phyloP scores from a whole-genome alignment of 35 echinoderm and acorn worm species.

The Anneissia japonica region DNA sequence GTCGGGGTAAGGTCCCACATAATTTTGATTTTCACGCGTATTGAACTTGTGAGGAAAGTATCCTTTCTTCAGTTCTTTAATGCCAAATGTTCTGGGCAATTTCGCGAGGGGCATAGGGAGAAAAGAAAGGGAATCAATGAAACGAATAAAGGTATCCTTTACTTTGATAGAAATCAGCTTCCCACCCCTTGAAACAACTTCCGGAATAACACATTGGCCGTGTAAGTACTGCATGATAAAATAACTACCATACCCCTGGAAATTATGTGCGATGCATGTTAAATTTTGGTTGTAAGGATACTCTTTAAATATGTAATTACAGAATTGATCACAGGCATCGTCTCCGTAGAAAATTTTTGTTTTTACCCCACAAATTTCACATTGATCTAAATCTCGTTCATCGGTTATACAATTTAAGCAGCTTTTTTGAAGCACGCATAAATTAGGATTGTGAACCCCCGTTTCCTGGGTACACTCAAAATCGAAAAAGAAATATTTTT shows the following conservation, averaged over 20 bases:
- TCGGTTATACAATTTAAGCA: not conserved
- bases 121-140: conserved; percentile 35
- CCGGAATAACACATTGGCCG: not conserved
- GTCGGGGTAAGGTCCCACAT: conserved; percentile 46
- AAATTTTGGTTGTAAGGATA: not conserved
- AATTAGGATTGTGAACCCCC: not conserved
- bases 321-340: not conserved
- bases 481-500: not conserved
- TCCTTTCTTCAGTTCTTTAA: conserved; percentile 48
- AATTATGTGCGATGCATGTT: not conserved
- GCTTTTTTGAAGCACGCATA: not conserved
- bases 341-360: not conserved
- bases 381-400: not conserved
- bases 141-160: not conserved
- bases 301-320: not conserved
- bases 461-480: not conserved
- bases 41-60: conserved; percentile 63
- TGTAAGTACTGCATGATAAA: conserved; percentile 40
- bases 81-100: conserved; percentile 46
- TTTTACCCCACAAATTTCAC: not conserved
- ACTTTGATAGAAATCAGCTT: conserved; percentile 18
- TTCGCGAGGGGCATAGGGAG: conserved; percentile 29
- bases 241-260: not conserved
- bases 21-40: conserved; percentile 32
- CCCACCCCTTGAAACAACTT: conserved; percentile 37